Evolutionary conservation across 2,113 vertebrate genomes (phyloP).

Genomic region (Rhineura floridana): DNA sequence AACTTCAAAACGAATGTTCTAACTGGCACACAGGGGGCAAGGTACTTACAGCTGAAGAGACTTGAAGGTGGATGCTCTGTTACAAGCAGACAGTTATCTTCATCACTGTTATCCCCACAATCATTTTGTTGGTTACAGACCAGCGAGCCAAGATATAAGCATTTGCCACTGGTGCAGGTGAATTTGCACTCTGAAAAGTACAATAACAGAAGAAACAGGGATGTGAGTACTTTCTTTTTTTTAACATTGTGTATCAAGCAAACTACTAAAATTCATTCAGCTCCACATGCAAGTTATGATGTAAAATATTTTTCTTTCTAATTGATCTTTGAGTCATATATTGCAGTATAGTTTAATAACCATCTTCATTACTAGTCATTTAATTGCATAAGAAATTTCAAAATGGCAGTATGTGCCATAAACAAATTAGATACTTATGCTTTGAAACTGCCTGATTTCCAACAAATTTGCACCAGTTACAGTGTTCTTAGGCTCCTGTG

Average conservation of each 20-base stretch:
- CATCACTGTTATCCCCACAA: conserved; percentile 97
- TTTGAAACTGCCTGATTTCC: neutral
- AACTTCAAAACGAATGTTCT: neutral
- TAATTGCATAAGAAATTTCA: rapidly evolving
- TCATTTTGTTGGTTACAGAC: conserved; percentile 98
- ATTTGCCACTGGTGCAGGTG: conserved; percentile 96
- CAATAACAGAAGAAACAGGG: conserved; percentile 41
- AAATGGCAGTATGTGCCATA: neutral
- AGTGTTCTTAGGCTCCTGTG: neutral
- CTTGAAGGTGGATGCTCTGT: conserved; percentile 93
- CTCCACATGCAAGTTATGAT: neutral
- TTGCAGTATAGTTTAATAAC: neutral
- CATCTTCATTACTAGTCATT: neutral
- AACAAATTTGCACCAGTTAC: neutral
- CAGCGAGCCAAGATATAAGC: conserved; percentile 92
- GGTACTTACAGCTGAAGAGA: conserved; percentile 93
- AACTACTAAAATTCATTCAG: neutral
- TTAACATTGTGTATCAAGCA: neutral
- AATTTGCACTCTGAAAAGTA: conserved; percentile 94
- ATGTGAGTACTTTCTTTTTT: conserved; percentile 33
- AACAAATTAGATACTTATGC: neutral
- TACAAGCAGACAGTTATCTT: conserved; percentile 94
- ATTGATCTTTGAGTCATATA: neutral
- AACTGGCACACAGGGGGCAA: conserved; percentile 5
- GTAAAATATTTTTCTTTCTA: neutral